Base-by-base conservation (phyloP, 2,797 vertebrate species). In the Odontamblyopus rebecca region DNA sequence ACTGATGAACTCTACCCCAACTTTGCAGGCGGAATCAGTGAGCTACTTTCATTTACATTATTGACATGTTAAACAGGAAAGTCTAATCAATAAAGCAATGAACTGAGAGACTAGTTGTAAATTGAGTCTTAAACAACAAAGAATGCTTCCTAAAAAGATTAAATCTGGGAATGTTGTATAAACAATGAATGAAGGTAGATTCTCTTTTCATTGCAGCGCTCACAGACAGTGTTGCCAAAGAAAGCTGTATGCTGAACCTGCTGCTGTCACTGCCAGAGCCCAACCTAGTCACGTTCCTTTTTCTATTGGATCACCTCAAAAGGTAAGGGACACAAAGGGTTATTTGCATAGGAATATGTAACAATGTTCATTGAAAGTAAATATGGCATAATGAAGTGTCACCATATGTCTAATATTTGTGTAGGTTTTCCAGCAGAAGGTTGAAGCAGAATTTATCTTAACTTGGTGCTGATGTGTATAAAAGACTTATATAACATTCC, bases 211-310 rank as follows among this genome's bases (percentile, higher is more conserved):
- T 23, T 61, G 48, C 71, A 99, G 98, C 95, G 59, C 93, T 99
- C 79, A 97, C 98, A 32, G 98, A 99, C 70, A 98, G 98, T 0
- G 96, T 99, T 66, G 94, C 98, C 77, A 99, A 99, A 92, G 97
- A 99, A 89, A 99, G 97, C 92, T 99, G 97, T 77, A 98, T 99
- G 97, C 84, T 99, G 84, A 98, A 98, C 85, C 81, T 99, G 35
- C 93, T 99, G 86, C 93, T 98, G 80, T 99, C 98, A 0, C 95
- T 99, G 85, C 98, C 98, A 0, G 97, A 99, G 75, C 96, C 98
- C 78, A 99, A 98, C 90, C 94, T 99, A 69, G 95, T 98, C 85
- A 99, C 98, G 32, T 99, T 99, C 92, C 95, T 99, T 76, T 99
- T 98, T 88, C 95, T 99, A 23, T 85, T 99, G 93, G 97, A 98